These are phyloP conservation scores for Pipa parva DNA, from an alignment of 2,113 vertebrate species.

Conservation along the genomic window DNA sequence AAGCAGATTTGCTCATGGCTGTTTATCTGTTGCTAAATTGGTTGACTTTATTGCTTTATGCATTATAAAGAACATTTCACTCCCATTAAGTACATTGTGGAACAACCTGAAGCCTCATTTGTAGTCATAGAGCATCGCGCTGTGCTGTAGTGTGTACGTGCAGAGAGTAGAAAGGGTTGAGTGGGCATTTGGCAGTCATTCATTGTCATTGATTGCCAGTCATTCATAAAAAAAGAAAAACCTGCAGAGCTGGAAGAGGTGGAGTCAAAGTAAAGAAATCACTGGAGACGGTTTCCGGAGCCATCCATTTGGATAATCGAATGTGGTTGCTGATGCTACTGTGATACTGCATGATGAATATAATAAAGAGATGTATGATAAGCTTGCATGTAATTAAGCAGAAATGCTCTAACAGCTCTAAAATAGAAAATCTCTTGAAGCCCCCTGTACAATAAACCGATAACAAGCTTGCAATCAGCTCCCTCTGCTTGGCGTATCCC, in stretches of 20 bases:
- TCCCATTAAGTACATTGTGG: conserved; percentile 53
- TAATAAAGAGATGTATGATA: conserved; percentile 49
- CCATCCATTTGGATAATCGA: conserved; percentile 56
- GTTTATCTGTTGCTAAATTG: background rate
- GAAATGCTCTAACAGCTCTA: conserved; percentile 32
- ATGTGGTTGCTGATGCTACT: conserved; percentile 51
- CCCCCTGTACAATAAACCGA: background rate
- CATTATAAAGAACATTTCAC: conserved; percentile 53
- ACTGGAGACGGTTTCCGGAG: conserved; percentile 51
- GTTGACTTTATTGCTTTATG: conserved; percentile 15
- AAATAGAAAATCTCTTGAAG: background rate
- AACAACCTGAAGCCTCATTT: conserved; percentile 57
- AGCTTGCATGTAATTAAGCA: conserved; percentile 48
- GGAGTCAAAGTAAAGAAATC: conserved; percentile 53
- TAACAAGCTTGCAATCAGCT: background rate
- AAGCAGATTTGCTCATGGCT: background rate
- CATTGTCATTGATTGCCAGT: conserved; percentile 63
- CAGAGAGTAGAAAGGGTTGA: conserved; percentile 59
- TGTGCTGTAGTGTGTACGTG: conserved; percentile 51
- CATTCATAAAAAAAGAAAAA: conserved; percentile 74
- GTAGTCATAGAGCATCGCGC: conserved; percentile 52
- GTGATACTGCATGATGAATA: conserved; percentile 40
- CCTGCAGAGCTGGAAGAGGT: conserved; percentile 50
- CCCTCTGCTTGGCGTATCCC: background rate
- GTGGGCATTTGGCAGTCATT: conserved; percentile 71